phyloP scores from a whole-genome alignment of 2,797 vertebrate genomes.

The Pseudotriccus pelzelni region DNA sequence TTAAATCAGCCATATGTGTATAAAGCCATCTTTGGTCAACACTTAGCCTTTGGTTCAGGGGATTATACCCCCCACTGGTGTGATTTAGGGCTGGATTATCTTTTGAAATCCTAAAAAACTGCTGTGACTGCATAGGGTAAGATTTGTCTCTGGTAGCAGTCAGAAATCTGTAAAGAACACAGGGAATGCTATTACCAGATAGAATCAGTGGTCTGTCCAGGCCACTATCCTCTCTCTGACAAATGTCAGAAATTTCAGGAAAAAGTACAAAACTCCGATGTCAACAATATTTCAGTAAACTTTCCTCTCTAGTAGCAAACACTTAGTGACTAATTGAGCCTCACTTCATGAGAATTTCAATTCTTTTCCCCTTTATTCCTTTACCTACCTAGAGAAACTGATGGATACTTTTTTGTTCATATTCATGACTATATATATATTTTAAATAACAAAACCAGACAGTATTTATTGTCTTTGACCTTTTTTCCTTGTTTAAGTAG shows the following conservation, averaged over 20 bases:
- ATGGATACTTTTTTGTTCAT: not conserved
- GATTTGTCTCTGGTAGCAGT: constrained; percentile 3
- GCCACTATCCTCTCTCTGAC: not conserved
- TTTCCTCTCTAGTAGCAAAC: not conserved
- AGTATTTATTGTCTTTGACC: not conserved
- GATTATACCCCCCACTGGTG: not conserved
- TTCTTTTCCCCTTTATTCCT: not conserved
- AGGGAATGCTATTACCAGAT: not conserved
- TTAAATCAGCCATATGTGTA: not conserved
- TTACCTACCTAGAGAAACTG: not conserved
- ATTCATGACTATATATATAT: not conserved
- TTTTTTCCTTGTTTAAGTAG: not conserved
- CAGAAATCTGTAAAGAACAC: not conserved
- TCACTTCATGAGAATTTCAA: not conserved
- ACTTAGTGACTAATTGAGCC: not conserved
- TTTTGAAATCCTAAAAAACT: constrained; percentile 22
- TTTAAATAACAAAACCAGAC: not conserved
- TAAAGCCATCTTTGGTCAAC: not conserved
- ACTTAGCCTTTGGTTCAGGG: not conserved
- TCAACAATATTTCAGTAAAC: not conserved
- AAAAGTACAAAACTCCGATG: not conserved
- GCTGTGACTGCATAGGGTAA: not conserved
- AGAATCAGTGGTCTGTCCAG: not conserved
- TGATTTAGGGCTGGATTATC: not conserved
- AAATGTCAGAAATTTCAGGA: not conserved